Evolutionary conservation across 2,113 vertebrate species (phyloP).

Genomic region (Elephantulus edwardii): DNA sequence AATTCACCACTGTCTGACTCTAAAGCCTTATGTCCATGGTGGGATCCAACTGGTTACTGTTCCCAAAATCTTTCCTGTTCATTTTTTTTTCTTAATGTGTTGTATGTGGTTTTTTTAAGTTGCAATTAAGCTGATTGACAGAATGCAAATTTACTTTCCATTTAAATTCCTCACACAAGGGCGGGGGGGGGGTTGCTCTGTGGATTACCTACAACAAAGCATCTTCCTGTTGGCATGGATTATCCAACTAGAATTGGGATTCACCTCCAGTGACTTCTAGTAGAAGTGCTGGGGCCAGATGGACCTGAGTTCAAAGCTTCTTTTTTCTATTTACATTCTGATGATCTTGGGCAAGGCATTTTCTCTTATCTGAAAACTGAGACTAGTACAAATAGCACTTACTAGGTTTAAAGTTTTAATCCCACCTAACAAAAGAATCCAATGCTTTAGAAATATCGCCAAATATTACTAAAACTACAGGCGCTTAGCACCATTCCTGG

Average conservation of each 20-base stretch:
- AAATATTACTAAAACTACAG: background rate
- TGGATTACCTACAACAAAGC: background rate
- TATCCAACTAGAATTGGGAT: background rate
- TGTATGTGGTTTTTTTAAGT: too few species aligned
- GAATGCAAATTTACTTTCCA: background rate
- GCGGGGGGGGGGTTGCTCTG: too few species aligned
- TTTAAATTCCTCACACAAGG: background rate
- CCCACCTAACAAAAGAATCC: background rate
- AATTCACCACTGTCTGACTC: background rate
- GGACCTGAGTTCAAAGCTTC: background rate
- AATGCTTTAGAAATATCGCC: background rate
- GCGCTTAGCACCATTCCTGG: background rate
- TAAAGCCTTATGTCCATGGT: background rate
- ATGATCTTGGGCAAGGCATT: background rate
- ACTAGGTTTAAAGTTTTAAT: background rate
- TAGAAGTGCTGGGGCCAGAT: background rate
- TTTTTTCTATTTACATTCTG: background rate
- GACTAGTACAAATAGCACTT: background rate
- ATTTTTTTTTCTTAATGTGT: background rate
- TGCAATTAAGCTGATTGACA: background rate
- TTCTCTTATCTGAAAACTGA: background rate
- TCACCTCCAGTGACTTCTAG: background rate
- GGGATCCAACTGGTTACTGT: background rate
- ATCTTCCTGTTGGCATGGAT: rapidly evolving
- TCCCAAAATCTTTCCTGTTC: too few species aligned